Percentiles rank a stretch among this genome's conserved stretches.
These are phyloP conservation scores for Ahaetulla prasina DNA, from an alignment of 2,113 vertebrate genomes.

Conservation along the genomic window DNA sequence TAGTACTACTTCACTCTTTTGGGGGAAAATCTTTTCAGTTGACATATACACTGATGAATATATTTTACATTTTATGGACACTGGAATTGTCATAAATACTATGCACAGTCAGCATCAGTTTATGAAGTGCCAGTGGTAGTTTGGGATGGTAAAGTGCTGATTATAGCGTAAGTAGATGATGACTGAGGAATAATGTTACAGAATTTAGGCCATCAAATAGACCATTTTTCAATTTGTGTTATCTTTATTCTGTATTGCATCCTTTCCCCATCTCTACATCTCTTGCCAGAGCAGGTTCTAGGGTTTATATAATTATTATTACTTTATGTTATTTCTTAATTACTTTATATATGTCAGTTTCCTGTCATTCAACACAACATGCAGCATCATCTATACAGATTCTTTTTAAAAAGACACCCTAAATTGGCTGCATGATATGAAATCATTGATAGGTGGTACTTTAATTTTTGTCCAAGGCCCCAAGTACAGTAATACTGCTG, in stretches of 20 bases:
- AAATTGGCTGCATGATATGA: not conserved
- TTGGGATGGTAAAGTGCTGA: constrained; percentile 48
- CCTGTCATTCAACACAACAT: not conserved
- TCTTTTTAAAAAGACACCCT: not conserved
- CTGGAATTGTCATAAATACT: constrained; percentile 69
- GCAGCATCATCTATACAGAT: not conserved
- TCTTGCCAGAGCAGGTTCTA: constrained; percentile 58
- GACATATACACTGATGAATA: constrained; percentile 56
- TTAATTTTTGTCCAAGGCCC: not conserved
- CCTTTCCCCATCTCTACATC: constrained; percentile 62
- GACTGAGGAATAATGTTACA: constrained; percentile 46
- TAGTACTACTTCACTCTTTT: constrained; percentile 77
- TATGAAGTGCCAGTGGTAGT: constrained; percentile 56
- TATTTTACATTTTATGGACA: constrained; percentile 64
- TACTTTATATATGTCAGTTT: not conserved
- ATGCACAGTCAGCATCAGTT: constrained; percentile 66
- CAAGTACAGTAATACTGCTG: not conserved
- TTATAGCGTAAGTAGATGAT: constrained; percentile 38
- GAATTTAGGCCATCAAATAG: constrained; percentile 59
- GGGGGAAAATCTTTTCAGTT: constrained; percentile 61
- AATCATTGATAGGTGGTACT: not conserved
- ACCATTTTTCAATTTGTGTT: constrained; percentile 67
- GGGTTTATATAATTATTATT: constrained; percentile 45
- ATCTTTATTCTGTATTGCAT: constrained; percentile 64
- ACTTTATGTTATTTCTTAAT: not conserved